Conservation (phyloP, 2,113 vertebrate genomes). For the Capricornis sumatraensis region DNA sequence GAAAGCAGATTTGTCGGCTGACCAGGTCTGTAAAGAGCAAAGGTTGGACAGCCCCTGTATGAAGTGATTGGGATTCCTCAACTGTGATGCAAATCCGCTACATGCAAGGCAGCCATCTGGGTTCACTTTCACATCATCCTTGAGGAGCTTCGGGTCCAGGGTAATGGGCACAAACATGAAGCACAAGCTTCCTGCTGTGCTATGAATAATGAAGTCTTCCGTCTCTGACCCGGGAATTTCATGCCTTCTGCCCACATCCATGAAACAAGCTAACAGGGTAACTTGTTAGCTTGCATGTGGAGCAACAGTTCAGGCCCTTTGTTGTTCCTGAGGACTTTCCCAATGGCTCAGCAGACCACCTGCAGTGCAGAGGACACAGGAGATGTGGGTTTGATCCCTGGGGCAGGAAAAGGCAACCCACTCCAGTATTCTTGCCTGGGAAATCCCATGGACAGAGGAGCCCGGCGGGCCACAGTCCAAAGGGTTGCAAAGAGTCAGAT, state of each 20-base stretch:
- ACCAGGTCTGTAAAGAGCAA: background rate
- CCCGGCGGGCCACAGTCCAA: fast-evolving
- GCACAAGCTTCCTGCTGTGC: background rate
- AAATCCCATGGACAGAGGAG: background rate
- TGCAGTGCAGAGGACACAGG: background rate
- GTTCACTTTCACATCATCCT: background rate
- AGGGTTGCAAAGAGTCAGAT: background rate
- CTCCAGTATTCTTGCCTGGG: background rate
- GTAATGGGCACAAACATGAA: background rate
- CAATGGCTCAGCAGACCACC: background rate
- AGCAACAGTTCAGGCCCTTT: background rate
- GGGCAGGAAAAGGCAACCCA: background rate
- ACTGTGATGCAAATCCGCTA: background rate
- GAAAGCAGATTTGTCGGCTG: background rate
- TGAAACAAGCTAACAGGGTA: background rate
- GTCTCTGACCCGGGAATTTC: background rate
- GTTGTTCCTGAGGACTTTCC: background rate
- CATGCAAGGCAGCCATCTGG: background rate
- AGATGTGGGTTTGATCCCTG: background rate
- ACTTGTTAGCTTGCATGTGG: background rate
- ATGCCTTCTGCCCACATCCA: background rate
- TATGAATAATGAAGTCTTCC: background rate
- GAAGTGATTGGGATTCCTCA: background rate
- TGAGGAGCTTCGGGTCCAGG: background rate
- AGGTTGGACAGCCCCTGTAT: background rate